Evolutionary conservation across 2,797 vertebrate genomes (phyloP), one percentile per base, ranked within the genome.

Genomic region (Lepilemur ruficaudatus): DNA sequence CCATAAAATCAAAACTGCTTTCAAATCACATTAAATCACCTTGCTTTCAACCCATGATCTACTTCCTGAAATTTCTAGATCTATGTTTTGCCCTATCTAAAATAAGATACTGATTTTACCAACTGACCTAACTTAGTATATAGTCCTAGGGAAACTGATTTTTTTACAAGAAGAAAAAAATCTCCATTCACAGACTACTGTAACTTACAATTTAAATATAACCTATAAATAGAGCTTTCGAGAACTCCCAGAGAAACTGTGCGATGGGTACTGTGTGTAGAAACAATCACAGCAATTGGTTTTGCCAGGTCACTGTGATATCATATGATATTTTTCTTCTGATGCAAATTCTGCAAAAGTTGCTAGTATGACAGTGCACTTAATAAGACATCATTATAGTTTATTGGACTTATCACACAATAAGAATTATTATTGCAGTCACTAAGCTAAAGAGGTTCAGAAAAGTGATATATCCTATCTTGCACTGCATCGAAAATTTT

Each of bases 1-100:
- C 18, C 57, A 81, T 63, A 87, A 96, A 91, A 95, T 80, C 50
- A 93, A 93, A 92, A 69, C 32, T 85, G 43, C n/a, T 75, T 89
- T 81, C 63, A 86, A 81, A 86, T 75, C 83, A 86, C 72, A 93
- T 59, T 76, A 84, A 92, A 79, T 84, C 78, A 65, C 38, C 28
- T 50, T 32, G 41, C 76, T 84, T 96, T 83, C n/a, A 93, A 91
- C 13, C 25, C 48, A 61, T 17, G 78, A 87, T 59, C 43, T 52
- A 78, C 59, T 94, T 57, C 41, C 85, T 73, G 46, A 92, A 70
- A 88, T 84, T 79, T 87, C 50, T 57, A 80, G n/a, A 63, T 73
- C 65, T 94, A 2, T 57, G 38, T 65, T 93, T 73, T 81, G 17
- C n/a, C 35, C 78, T 93, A 14, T 52, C 35, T 75, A 63, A 89